Percentiles rank a stretch among this genome's conserved stretches.
Evolutionary conservation across 2,797 vertebrate genomes (phyloP).

Genomic region (Eurystomus glaucurus): DNA sequence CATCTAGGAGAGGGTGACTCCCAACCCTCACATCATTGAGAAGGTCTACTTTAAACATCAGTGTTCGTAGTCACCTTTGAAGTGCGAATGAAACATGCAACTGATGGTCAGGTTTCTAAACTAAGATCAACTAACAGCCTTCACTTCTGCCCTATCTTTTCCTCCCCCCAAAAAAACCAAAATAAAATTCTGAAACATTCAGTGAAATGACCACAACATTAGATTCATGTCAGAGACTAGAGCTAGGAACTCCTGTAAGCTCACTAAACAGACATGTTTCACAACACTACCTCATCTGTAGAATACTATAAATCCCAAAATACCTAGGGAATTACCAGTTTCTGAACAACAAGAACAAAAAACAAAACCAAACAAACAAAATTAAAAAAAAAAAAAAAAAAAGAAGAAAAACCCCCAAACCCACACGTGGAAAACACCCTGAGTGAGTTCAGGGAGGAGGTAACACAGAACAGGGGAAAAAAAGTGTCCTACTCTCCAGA

Average conservation of each 20-base stretch:
- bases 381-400: neutral
- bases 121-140: neutral
- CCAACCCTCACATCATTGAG: neutral
- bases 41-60: neutral
- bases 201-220: neutral
- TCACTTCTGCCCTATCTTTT: neutral
- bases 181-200: neutral
- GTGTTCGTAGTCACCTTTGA: neutral
- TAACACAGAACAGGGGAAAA: neutral
- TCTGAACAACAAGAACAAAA: neutral
- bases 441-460: neutral
- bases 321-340: neutral
- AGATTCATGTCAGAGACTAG: neutral
- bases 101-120: neutral
- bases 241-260: neutral
- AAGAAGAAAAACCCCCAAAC: neutral
- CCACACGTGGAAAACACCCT: neutral
- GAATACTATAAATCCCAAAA: neutral
- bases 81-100: neutral
- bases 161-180: neutral
- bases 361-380: neutral
- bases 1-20: neutral
- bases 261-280: neutral
- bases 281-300: neutral
- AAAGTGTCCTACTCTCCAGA: neutral